Conservation (phyloP, 2,797 vertebrate genomes). For the Poecile montanus region DNA sequence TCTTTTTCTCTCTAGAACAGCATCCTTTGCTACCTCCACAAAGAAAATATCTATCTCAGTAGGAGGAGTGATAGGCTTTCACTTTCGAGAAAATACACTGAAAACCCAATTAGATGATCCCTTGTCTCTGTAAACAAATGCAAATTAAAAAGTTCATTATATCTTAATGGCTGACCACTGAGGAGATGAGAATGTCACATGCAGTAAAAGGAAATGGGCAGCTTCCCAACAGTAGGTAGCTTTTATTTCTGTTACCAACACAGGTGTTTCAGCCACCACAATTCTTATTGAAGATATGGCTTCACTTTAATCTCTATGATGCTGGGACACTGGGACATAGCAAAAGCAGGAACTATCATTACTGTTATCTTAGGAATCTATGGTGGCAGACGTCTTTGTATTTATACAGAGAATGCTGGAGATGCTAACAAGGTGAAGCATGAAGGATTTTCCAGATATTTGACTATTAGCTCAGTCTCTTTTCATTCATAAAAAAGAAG, state of each 20-base stretch:
- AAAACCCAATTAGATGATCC: not conserved
- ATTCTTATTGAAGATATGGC: not conserved
- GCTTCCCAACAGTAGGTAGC: not conserved
- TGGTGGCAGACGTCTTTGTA: not conserved
- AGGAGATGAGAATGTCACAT: not conserved
- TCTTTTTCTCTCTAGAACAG: slow-evolving; percentile 9
- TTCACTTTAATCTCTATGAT: not conserved
- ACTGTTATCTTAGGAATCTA: not conserved
- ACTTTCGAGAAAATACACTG: not conserved
- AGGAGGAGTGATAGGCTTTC: not conserved
- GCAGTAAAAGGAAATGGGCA: fast-evolving
- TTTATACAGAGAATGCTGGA: not conserved
- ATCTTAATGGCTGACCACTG: not conserved
- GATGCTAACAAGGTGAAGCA: not conserved
- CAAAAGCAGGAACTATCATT: not conserved
- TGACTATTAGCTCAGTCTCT: not conserved
- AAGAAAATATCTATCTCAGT: not conserved
- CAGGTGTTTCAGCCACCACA: not conserved
- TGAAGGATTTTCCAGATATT: not conserved
- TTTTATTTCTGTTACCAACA: not conserved
- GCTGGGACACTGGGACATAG: not conserved
- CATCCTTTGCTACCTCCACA: not conserved
- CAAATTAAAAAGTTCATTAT: not conserved
- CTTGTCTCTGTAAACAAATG: not conserved
- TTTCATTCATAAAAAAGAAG: not conserved